phyloP scores from a whole-genome alignment of 2,888 invertebrate species.

The Drosophila picticornis region DNA sequence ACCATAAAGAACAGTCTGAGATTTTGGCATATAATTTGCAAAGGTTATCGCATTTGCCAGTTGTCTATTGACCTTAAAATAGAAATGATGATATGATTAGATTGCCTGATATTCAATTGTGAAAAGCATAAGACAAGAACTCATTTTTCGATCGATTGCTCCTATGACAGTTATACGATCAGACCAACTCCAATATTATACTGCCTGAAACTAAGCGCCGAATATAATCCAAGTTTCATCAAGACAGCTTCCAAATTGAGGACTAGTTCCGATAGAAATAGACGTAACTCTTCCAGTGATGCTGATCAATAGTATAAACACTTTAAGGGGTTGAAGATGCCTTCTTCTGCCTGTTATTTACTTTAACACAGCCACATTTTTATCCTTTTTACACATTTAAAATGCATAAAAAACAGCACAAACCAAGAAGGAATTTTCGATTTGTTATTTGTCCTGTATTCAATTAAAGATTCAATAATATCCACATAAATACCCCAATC shows the following conservation, averaged over 20 bases:
- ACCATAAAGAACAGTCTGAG: not conserved
- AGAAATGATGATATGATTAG: too few relatives aligned
- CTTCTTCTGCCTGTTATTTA: not conserved
- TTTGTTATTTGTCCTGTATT: constrained; percentile 7
- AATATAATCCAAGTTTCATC: not conserved
- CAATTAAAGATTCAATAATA: constrained; percentile 48
- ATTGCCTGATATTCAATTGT: too few relatives aligned
- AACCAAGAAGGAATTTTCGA: not conserved
- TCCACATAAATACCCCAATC: constrained; percentile 34
- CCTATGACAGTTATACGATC: not conserved
- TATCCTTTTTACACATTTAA: not conserved
- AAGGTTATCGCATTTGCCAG: too few relatives aligned
- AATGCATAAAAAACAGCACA: not conserved
- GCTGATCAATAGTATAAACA: not conserved
- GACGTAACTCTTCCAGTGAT: not conserved
- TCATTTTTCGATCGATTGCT: not conserved
- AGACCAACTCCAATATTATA: fast-evolving
- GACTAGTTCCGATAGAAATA: not conserved
- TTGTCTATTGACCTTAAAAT: too few relatives aligned
- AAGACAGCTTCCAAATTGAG: not conserved
- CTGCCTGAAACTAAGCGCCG: not conserved
- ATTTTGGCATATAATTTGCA: not conserved
- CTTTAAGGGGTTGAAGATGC: not conserved
- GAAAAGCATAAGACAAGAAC: not conserved
- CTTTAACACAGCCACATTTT: not conserved